Percentiles rank a stretch among this genome's conserved stretches.
phyloP scores from a whole-genome alignment of 2,113 vertebrate species.

The Galemys pyrenaicus region DNA sequence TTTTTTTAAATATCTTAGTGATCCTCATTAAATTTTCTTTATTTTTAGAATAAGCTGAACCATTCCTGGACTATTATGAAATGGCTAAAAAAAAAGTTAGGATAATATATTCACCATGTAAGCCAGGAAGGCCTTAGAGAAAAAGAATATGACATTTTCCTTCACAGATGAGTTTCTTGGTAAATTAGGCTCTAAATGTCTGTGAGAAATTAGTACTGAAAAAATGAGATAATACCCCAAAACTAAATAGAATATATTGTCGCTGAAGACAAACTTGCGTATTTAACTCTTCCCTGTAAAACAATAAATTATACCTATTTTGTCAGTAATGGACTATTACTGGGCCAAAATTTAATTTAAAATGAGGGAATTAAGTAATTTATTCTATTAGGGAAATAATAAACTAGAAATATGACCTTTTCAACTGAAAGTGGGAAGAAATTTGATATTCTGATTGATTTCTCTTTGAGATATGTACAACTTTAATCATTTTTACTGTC shows the following conservation, averaged over 20 bases:
- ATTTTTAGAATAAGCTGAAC: conserved; percentile 60
- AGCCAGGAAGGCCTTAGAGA: conserved; percentile 6
- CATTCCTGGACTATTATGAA: conserved; percentile 38
- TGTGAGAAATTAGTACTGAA: conserved; percentile 62
- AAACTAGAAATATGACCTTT: conserved; percentile 63
- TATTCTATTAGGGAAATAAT: conserved; percentile 50
- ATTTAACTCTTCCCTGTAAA: conserved; percentile 66
- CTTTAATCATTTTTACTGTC: not conserved
- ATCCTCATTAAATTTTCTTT: conserved; percentile 60
- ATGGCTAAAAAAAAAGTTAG: conserved; percentile 29
- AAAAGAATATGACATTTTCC: conserved; percentile 44
- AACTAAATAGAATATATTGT: conserved; percentile 45
- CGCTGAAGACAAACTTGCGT: conserved; percentile 37
- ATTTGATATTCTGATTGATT: not conserved
- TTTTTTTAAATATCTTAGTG: conserved; percentile 33
- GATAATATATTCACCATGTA: conserved; percentile 38
- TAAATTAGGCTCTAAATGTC: conserved; percentile 54
- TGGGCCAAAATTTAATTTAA: conserved; percentile 72
- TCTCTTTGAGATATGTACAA: not conserved
- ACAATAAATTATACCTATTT: conserved; percentile 57
- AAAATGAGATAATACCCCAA: conserved; percentile 54
- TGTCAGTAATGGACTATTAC: conserved; percentile 59
- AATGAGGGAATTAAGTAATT: conserved; percentile 58
- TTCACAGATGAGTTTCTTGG: conserved; percentile 34
- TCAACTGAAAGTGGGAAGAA: conserved; percentile 23